Evolutionary conservation across 2,113 vertebrate genomes (phyloP), one percentile per base, ranked within the genome.

Genomic region (Saccopteryx bilineata): DNA sequence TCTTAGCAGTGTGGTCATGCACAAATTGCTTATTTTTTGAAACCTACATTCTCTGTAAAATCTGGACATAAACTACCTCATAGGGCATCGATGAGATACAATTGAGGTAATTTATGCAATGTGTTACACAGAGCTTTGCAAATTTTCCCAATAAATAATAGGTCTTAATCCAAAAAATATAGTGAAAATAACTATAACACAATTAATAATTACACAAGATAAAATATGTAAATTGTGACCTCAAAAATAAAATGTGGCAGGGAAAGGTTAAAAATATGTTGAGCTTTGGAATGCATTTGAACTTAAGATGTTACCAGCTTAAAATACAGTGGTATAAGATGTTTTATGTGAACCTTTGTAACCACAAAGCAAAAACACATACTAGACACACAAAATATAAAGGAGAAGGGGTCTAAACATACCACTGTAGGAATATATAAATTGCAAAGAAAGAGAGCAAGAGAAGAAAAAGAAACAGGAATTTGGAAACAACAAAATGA

Each of bases 81-180:
- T 15, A 26, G 63, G 63, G 19, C 60, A 68, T 95, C 65, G 39
- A 13, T 54, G 85, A 89, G 91, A 92, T 91, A 87, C 26, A 58
- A 48, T 0, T 65, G 48, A 66, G 71, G n/a, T 79, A 31, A 83
- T 66, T 26, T 90, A 5, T 48, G 8, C 88, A 33, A 24, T 85
- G 46, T 18, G 4, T 76, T 76, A 15, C 14, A 31, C n/a, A 69
- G 10, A 71, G 65, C 60, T 97, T 94, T 94, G 71, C n/a, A 90
- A 5, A 76, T 74, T 79, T 79, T 7, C 61, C 33, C 63, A 86
- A 56, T 90, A 90, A 96, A 87, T 81, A 65, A 61, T 54, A 87
- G 66, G 18, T 83, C 7, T 11, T 90, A 58, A 46, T 90, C 6
- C 33, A 78, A 79, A 81, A 76, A n/a, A 52, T 48, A 31, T 26